A percentile compares a stretch with the other conserved stretches of the same genome.
Conservation (phyloP, 2,797 vertebrate genomes). For the Galago senegalensis region DNA sequence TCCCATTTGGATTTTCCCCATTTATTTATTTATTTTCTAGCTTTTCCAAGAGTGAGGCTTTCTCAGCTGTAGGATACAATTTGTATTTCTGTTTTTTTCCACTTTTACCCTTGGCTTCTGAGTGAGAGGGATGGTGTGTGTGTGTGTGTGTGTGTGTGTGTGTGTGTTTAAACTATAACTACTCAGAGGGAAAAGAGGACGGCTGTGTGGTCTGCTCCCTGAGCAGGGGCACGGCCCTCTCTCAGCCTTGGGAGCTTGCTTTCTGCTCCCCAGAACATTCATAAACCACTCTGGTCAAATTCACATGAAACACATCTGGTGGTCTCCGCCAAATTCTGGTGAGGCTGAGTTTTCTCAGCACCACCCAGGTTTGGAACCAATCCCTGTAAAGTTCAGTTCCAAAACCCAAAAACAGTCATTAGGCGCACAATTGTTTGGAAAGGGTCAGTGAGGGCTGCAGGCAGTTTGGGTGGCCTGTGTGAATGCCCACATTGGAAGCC, state of each 20-base stretch:
- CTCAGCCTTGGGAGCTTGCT: slow-evolving; percentile 85
- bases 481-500: slow-evolving; percentile 30
- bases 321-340: slow-evolving; percentile 89
- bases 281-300: slow-evolving; percentile 88
- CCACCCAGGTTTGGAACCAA: slow-evolving; percentile 87
- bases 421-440: slow-evolving; percentile 79
- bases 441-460: slow-evolving; percentile 86
- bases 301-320: slow-evolving; percentile 90
- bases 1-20: slow-evolving; percentile 93
- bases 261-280: slow-evolving; percentile 87
- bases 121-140: slow-evolving; percentile 78
- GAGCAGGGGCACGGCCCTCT: slow-evolving; percentile 79
- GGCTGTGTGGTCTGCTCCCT: slow-evolving; percentile 89
- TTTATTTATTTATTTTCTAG: slow-evolving; percentile 93
- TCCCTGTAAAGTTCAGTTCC: slow-evolving; percentile 87
- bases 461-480: slow-evolving; percentile 88
- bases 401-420: slow-evolving; percentile 88
- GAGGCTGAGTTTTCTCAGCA: slow-evolving; percentile 85
- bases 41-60: slow-evolving; percentile 89
- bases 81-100: slow-evolving; percentile 84
- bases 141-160: not conserved
- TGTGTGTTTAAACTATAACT: slow-evolving; percentile 63
- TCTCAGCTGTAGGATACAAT: slow-evolving; percentile 89
- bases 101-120: slow-evolving; percentile 87
- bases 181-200: slow-evolving; percentile 74